Base-by-base conservation (phyloP, 1,140 invertebrate genomes). In the Pectinophora gossypiella region DNA sequence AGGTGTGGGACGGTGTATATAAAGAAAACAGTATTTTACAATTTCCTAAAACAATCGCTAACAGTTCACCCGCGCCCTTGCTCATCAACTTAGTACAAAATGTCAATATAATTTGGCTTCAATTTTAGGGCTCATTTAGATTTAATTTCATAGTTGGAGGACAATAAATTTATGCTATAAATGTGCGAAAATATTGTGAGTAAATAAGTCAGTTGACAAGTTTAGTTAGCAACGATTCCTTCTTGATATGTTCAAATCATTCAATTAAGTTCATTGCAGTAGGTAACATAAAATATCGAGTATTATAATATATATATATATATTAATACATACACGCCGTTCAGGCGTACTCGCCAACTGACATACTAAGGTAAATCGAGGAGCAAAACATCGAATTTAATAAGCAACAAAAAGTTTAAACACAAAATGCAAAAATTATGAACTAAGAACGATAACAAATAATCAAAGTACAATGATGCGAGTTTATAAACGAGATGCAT, bases 11-110 rank as follows among this genome's bases (percentile, higher is more conserved):
- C n/a, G n/a, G n/a, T n/a, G 42, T 44, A 44, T 44, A 69, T 58
- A 77, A 65, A 69, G 67, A 76, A 76, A 77, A 73, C 68, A 77
- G 64, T 78, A 72, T 71, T 73, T 75, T 78, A 80, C 77, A 80
- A 78, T 76, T 81, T 65, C 65, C 76, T 79, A 80, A 69, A 75
- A 72, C 66, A 68, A 79, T 72, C 68, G 54, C 54, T 60, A 61
- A 70, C 57, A 60, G 65, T 66, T 61, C 53, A 46, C 50, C 59
- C 58, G 68, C 72, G 76, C 76, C 69, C 61, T 66, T 64, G 58
- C 58, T 64, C 59, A 60, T 65, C 49, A 51, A 59, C 57, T 70
- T 75, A 74, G 40, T 65, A 72, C 4, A 60, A 72, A 70, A 66
- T 73, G 68, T 72, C 63, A 66, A 65, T 65, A 59, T 56, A 82